phyloP scores from a whole-genome alignment of 2,888 invertebrate species.

The Thyatira batis region DNA sequence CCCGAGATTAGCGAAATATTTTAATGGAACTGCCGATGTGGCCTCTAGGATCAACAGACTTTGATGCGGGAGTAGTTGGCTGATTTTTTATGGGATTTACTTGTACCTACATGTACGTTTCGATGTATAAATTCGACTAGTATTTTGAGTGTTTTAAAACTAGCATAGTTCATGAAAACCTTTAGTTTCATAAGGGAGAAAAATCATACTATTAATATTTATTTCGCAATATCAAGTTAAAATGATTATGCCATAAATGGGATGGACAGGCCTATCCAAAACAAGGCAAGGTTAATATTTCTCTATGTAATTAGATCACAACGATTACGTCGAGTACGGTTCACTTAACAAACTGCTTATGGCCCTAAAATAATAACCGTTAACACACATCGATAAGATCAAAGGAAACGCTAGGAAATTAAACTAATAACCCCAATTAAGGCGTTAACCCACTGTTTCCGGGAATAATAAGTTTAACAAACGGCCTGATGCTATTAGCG shows the following conservation, averaged over 20 bases:
- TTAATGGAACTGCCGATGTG: constrained; percentile 35
- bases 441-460: constrained; percentile 9
- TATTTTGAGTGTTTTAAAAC: too few species aligned
- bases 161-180: too few species aligned
- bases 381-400: constrained; percentile 3
- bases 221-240: too few species aligned
- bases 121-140: too few species aligned
- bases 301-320: background rate
- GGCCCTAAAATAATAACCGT: background rate
- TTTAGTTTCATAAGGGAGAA: too few species aligned
- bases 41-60: background rate
- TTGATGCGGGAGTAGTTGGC: background rate
- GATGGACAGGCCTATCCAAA: background rate
- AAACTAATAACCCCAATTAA: background rate
- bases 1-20: constrained; percentile 48
- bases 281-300: background rate
- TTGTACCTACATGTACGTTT: background rate
- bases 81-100: background rate
- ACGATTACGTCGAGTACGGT: background rate
- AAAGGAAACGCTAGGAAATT: background rate
- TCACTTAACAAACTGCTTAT: background rate
- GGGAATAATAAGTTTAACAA: constrained; percentile 41
- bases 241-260: too few species aligned
- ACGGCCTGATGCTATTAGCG: constrained; percentile 49
- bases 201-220: too few species aligned